Percentiles rank a stretch among this genome's conserved stretches.
Evolutionary conservation across 2,888 invertebrate genomes (phyloP).

Genomic region (Mongoloraphidia duomilia): DNA sequence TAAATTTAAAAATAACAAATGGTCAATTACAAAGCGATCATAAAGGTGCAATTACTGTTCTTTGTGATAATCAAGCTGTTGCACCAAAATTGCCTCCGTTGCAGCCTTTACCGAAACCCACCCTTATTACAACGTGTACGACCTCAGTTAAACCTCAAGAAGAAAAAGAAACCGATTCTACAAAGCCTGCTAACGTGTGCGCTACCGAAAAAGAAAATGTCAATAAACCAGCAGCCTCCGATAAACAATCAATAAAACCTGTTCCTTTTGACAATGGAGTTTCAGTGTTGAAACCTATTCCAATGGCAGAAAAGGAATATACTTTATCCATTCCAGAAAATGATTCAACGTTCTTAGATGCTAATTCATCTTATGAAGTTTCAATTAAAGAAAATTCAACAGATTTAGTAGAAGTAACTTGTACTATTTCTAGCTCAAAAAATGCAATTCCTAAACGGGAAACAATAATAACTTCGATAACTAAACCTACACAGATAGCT

Average conservation of each 20-base stretch:
- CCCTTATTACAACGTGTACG: slow-evolving; percentile 11
- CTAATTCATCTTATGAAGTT: slow-evolving; percentile 25
- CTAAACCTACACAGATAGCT: no score
- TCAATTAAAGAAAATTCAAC: slow-evolving; percentile 25
- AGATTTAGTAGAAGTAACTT: slow-evolving; percentile 5
- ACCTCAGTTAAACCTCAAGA: slow-evolving; percentile 7
- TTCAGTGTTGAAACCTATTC: slow-evolving; percentile 34
- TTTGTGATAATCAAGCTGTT: slow-evolving; percentile 29
- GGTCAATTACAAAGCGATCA: slow-evolving; percentile 45
- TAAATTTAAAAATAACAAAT: slow-evolving; percentile 54
- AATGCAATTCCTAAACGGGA: slow-evolving; percentile 16
- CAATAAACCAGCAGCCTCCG: no score
- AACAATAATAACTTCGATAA: no score
- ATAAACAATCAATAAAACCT: no score
- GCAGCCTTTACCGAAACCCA: slow-evolving; percentile 25
- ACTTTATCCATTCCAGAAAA: slow-evolving; percentile 37
- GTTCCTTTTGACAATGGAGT: slow-evolving; percentile 10
- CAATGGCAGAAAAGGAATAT: slow-evolving; percentile 36
- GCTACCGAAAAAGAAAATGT: slow-evolving; percentile 24
- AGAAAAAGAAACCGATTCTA: slow-evolving; percentile 22
- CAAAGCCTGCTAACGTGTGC: slow-evolving; percentile 30
- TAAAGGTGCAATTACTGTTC: slow-evolving; percentile 45
- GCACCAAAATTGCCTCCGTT: slow-evolving; percentile 32
- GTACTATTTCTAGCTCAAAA: slow-evolving; percentile 34
- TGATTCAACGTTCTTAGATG: slow-evolving; percentile 19